Percentiles rank a stretch among this genome's conserved stretches.
These are phyloP conservation scores for Fringilla coelebs DNA, from an alignment of 2,797 vertebrate species.

Conservation along the genomic window DNA sequence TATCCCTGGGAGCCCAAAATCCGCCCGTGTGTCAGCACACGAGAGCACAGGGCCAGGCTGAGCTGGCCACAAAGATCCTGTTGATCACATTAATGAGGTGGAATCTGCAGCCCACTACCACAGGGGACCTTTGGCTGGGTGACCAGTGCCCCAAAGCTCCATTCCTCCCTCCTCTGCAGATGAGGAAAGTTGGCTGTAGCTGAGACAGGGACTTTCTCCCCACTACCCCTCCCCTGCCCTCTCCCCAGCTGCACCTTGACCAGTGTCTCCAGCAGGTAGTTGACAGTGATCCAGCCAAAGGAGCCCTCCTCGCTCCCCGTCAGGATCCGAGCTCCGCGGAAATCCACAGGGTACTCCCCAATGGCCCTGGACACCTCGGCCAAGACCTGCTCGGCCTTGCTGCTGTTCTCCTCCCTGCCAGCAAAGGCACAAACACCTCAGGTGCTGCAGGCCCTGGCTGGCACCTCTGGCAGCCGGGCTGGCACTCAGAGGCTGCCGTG, in stretches of 20 bases:
- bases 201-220: background rate
- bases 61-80: background rate
- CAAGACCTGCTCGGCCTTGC: conserved; percentile 67
- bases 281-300: conserved; percentile 87
- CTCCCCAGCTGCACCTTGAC: conserved; percentile 75
- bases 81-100: fast-evolving
- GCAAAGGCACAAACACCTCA: background rate
- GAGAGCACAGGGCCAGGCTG: background rate
- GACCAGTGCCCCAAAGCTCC: background rate
- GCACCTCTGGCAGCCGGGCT: background rate
- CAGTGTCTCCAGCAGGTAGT: conserved; percentile 86
- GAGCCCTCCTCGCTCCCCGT: conserved; percentile 82
- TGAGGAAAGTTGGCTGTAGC: background rate
- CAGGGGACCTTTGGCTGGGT: background rate
- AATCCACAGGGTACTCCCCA: conserved; percentile 78
- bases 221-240: background rate
- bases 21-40: fast-evolving
- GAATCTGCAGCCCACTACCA: background rate
- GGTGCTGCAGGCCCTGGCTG: background rate
- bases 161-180: no score
- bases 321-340: conserved; percentile 78
- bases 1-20: background rate
- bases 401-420: conserved; percentile 34
- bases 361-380: conserved; percentile 76
- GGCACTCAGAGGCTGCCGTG: background rate